Evolutionary conservation across 2,113 vertebrate genomes (phyloP).

Genomic region (cat (Felis catus)): DNA sequence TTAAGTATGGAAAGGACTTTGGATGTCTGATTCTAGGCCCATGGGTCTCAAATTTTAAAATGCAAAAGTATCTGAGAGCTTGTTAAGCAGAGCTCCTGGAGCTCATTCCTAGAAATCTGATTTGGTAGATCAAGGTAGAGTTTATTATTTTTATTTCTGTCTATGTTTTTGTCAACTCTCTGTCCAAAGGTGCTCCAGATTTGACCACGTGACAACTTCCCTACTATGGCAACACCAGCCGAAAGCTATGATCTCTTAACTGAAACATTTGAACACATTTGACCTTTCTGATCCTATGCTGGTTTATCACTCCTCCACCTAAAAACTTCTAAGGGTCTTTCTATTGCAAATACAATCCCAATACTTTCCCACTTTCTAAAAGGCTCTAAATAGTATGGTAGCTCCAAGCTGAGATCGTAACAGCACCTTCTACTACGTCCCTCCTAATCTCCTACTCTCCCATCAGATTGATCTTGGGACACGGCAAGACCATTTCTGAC

Average conservation of each 20-base stretch:
- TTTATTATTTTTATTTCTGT: no score
- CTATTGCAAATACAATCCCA: neutral
- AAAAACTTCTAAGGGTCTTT: neutral
- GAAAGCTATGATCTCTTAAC: neutral
- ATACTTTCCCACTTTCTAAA: neutral
- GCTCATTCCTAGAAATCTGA: neutral
- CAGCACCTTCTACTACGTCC: rapidly evolving
- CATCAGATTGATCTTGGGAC: neutral
- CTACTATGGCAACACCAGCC: neutral
- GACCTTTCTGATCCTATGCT: neutral
- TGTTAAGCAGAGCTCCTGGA: neutral
- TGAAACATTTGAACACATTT: neutral
- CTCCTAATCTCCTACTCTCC: neutral
- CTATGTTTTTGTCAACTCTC: neutral
- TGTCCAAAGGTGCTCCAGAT: neutral
- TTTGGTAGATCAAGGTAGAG: neutral
- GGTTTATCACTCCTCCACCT: neutral
- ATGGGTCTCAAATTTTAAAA: neutral
- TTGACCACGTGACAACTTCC: neutral
- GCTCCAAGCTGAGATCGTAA: no score
- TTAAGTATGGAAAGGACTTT: neutral
- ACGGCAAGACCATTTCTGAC: neutral
- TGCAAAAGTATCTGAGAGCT: neutral
- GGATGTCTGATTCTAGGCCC: neutral
- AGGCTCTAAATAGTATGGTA: rapidly evolving